Evolutionary conservation across 2,888 invertebrate species (phyloP).

Genomic region (Drosophila barbarae): DNA sequence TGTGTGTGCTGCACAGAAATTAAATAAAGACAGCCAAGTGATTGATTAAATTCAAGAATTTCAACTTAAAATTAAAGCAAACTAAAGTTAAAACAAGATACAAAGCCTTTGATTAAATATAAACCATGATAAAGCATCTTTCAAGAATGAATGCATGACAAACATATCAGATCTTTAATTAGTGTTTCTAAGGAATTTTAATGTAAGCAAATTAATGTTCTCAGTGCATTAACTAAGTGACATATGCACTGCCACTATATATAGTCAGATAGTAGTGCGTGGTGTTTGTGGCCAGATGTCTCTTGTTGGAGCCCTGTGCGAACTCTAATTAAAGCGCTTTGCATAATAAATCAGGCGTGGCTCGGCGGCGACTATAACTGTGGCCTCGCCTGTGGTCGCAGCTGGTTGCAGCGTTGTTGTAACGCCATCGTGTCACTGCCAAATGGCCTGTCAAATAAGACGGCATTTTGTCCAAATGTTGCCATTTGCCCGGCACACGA

Average conservation of each 20-base stretch:
- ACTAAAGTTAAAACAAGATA: neutral
- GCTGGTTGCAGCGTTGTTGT: conserved; percentile 42
- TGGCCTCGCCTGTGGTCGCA: conserved; percentile 59
- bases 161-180: too few relatives aligned
- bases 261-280: neutral
- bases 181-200: neutral
- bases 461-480: conserved; percentile 74
- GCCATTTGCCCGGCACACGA: conserved; percentile 52
- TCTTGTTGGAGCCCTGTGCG: conserved; percentile 12
- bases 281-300: conserved; percentile 34
- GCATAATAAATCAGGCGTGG: conserved; percentile 63
- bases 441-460: conserved; percentile 72
- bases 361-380: conserved; percentile 25
- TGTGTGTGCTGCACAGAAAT: conserved; percentile 14
- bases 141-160: too few relatives aligned
- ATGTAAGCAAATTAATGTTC: neutral
- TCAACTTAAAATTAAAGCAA: neutral
- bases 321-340: conserved; percentile 67
- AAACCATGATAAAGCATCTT: too few relatives aligned
- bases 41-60: neutral
- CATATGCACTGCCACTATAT: conserved; percentile 2
- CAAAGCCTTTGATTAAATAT: too few relatives aligned
- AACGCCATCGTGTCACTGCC: conserved; percentile 58
- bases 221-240: conserved; percentile 8
- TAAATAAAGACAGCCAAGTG: neutral